Evolutionary conservation across 2,113 vertebrate species (phyloP).

Genomic region (Myocastor coypus): DNA sequence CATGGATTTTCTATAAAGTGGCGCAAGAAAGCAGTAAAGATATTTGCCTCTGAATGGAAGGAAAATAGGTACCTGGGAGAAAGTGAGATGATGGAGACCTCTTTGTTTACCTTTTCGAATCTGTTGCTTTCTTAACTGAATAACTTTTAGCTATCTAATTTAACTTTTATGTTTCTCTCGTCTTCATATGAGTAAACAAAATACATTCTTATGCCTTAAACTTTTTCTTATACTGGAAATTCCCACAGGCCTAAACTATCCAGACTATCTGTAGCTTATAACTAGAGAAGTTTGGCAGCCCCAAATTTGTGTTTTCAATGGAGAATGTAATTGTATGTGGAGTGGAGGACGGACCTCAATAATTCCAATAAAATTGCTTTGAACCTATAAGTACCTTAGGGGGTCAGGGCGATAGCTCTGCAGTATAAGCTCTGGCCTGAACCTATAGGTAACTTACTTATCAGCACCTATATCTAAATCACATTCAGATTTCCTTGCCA

Average conservation of each 20-base stretch:
- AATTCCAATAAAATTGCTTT: background rate
- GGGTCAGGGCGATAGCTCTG: too few species aligned
- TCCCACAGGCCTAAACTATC: background rate
- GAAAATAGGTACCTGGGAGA: background rate
- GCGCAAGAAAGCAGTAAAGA: background rate
- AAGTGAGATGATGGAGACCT: background rate
- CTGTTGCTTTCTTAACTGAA: background rate
- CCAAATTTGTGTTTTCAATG: background rate
- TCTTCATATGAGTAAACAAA: conserved; percentile 7
- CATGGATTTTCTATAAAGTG: background rate
- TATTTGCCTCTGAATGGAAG: background rate
- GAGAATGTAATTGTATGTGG: background rate
- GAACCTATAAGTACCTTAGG: background rate
- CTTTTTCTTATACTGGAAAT: background rate
- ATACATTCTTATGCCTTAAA: background rate
- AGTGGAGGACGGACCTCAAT: background rate
- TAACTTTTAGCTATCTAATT: background rate
- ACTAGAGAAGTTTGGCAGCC: background rate
- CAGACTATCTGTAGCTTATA: background rate
- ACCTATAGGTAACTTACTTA: background rate
- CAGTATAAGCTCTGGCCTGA: too few species aligned
- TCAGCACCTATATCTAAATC: background rate
- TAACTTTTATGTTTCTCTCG: background rate
- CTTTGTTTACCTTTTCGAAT: background rate
- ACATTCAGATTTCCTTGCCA: background rate